Evolutionary conservation across 2,888 invertebrate species (phyloP), one percentile per base, ranked within the genome.

Genomic region (Ellobium chinense): DNA sequence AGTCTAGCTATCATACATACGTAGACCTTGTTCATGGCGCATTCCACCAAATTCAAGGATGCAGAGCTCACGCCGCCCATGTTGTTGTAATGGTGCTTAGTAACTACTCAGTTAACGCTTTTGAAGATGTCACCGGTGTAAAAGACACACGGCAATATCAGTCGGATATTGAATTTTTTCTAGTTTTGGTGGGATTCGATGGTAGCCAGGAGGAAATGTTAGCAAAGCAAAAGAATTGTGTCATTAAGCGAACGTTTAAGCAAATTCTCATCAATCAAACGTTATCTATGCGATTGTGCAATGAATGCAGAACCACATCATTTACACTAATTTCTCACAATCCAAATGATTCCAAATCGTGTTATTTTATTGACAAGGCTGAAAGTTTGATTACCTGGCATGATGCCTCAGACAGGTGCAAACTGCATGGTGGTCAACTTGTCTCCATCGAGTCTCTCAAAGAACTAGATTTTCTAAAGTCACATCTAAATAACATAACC

Each of bases 241-340:
- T 1, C n/a, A n/a, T n/a, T n/a, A n/a, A n/a, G n/a, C n/a, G n/a
- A n/a, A 12, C 4, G 12, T 70, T 70, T n/a, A 31, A 46, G 29
- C 14, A 24, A 21, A 9, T 70, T n/a, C 1, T 24, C 18, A n/a
- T 34, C 9, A 70, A 70, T 18, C 69, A 70, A 21, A 21, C 56
- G 5, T 56, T 70, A n/a, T 56, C 69, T 2, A 54, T 70, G 73
- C 36, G 58, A 5, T n/a, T 73, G 21, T 73, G 73, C 27, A 24
- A 37, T 34, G 60, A n/a, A 60, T 73, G 73, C 37, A 36, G 36
- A 18, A n/a, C 58, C 1, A 60, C 36, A 7, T 73, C 58, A 60
- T 37, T 73, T 27, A 21, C 18, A 14, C 37, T 73, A 14, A 34
- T 37, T 5, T 24, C 21, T 27, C 9, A 27, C 1, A 37, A 73